A percentile compares a stretch with the other conserved stretches of the same genome.
phyloP scores from a whole-genome alignment of 2,113 vertebrate genomes.

The Dinomys branickii region DNA sequence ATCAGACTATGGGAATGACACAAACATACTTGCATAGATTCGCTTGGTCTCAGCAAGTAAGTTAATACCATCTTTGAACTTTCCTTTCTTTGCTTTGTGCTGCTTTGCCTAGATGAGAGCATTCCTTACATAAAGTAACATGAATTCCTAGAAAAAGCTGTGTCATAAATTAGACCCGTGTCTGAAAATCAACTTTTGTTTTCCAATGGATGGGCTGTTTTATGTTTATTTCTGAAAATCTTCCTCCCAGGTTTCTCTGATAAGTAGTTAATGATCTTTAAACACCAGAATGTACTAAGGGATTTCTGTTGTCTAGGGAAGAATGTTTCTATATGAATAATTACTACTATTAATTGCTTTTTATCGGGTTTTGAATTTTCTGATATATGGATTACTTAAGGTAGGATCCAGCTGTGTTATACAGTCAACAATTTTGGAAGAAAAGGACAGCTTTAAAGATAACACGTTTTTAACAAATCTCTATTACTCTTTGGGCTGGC shows the following conservation, averaged over 20 bases:
- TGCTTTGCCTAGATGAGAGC: conserved; percentile 24
- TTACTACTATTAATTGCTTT: conserved; percentile 55
- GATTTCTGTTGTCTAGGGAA: conserved; percentile 43
- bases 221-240: conserved; percentile 61
- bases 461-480: conserved; percentile 38
- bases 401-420: background rate
- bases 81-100: background rate
- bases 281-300: conserved; percentile 56
- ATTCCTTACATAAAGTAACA: conserved; percentile 45
- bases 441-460: conserved; percentile 41
- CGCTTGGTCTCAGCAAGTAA: conserved; percentile 27
- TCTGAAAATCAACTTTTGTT: conserved; percentile 68
- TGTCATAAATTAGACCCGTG: conserved; percentile 36
- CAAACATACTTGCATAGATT: background rate
- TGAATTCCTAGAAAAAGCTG: conserved; percentile 48
- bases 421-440: conserved; percentile 46
- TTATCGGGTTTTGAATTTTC: conserved; percentile 49
- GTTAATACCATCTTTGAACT: background rate
- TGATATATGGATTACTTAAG: conserved; percentile 46
- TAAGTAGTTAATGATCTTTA: conserved; percentile 66
- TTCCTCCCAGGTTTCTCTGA: conserved; percentile 58
- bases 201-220: conserved; percentile 33
- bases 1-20: conserved; percentile 31
- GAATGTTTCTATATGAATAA: conserved; percentile 49
- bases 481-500: conserved; percentile 51